phyloP scores from a whole-genome alignment of 2,888 invertebrate species.

The Cosmopolites sordidus region DNA sequence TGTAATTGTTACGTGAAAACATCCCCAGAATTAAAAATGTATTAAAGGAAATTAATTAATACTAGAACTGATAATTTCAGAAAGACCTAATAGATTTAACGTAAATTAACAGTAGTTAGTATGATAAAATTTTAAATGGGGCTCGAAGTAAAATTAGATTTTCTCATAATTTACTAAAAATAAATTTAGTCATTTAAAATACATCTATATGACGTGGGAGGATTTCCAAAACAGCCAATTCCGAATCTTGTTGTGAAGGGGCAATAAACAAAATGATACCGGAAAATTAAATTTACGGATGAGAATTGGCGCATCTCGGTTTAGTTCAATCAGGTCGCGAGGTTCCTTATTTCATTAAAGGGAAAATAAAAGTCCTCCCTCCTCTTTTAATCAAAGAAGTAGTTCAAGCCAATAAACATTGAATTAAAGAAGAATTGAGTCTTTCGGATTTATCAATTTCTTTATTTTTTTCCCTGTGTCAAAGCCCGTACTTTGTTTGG shows the following conservation, averaged over 20 bases:
- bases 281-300: conserved; percentile 24
- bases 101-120: too few species aligned
- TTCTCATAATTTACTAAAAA: too few species aligned
- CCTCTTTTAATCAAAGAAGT: conserved; percentile 42
- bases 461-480: conserved; percentile 27
- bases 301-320: conserved; percentile 20
- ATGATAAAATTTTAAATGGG: too few species aligned
- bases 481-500: conserved; percentile 5
- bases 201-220: too few species aligned
- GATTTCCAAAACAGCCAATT: neutral
- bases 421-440: conserved; percentile 39
- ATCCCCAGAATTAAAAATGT: too few species aligned
- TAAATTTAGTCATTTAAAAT: too few species aligned
- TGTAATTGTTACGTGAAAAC: too few species aligned
- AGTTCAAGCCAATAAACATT: conserved; percentile 41
- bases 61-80: too few species aligned
- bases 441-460: conserved; percentile 38
- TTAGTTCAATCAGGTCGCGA: conserved; percentile 23
- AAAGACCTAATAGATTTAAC: too few species aligned
- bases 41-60: too few species aligned
- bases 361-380: conserved; percentile 36
- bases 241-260: neutral
- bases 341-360: conserved; percentile 30
- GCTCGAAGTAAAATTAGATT: too few species aligned
- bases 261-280: conserved; percentile 18